phyloP scores from a whole-genome alignment of 2,113 vertebrate genomes.

The Progne subis region DNA sequence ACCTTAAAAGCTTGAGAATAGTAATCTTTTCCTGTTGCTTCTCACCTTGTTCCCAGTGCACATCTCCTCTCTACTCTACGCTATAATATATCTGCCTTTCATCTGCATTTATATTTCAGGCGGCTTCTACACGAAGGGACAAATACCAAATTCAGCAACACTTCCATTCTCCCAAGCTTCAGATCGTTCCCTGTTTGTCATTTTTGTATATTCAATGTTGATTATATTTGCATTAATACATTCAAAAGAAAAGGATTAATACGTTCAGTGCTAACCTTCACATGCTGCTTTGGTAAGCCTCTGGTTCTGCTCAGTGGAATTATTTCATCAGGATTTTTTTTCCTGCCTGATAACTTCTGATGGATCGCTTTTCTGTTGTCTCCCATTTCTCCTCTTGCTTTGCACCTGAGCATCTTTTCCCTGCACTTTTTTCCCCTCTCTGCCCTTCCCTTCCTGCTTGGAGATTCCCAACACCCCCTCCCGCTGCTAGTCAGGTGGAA shows the following conservation, averaged over 20 bases:
- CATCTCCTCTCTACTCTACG: neutral
- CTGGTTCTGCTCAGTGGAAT: neutral
- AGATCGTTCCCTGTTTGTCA: neutral
- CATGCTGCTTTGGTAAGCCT: neutral
- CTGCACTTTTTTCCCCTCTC: neutral
- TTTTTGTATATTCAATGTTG: neutral
- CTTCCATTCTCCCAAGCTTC: neutral
- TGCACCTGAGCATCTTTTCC: neutral
- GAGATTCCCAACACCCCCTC: neutral
- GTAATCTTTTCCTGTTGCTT: neutral
- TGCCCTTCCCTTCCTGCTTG: neutral
- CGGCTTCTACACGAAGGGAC: too few relatives aligned
- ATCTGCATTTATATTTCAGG: neutral
- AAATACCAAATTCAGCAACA: neutral
- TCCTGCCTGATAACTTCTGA: neutral
- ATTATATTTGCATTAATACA: neutral
- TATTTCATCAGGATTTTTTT: fast-evolving
- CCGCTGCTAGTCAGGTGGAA: neutral
- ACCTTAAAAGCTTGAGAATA: neutral
- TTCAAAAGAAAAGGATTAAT: neutral
- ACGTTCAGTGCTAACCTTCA: neutral
- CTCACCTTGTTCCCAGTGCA: neutral
- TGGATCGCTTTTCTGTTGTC: neutral
- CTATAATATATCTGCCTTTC: neutral
- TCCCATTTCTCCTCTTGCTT: neutral